Conservation (phyloP, 2,888 invertebrate genomes). For the Chrysodeixis includens region DNA sequence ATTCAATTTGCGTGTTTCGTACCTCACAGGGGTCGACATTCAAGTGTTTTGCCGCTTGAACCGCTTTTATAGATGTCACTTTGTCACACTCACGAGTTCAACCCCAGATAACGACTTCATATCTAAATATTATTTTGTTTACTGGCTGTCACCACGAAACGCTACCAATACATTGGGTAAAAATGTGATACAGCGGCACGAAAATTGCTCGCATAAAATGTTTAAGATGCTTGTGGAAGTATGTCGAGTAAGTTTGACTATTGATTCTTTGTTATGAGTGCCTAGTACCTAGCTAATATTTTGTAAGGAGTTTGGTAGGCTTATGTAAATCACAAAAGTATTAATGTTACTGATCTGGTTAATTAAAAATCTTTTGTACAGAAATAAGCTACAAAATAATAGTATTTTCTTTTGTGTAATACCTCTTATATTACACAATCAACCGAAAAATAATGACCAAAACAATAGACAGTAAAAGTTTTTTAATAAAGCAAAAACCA, state of each 20-base stretch:
- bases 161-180: constrained; percentile 39
- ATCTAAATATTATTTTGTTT: constrained; percentile 68
- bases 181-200: constrained; percentile 5
- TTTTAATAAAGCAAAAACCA: neutral
- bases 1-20: constrained; percentile 65
- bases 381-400: too few relatives aligned
- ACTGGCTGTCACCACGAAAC: constrained; percentile 59
- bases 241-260: neutral
- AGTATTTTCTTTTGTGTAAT: too few relatives aligned
- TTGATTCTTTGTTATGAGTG: neutral
- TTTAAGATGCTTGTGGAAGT: neutral
- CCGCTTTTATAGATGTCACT: constrained; percentile 82
- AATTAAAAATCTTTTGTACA: too few relatives aligned
- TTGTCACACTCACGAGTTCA: constrained; percentile 79
- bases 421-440: too few relatives aligned
- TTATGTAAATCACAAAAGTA: too few relatives aligned
- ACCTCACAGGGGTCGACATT: constrained; percentile 69
- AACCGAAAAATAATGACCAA: too few relatives aligned
- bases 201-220: neutral
- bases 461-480: neutral
- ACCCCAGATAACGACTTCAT: constrained; percentile 77
- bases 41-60: constrained; percentile 80
- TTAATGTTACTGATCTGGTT: too few relatives aligned
- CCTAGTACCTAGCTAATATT: neutral
- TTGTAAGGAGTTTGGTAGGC: neutral